Percentiles rank a stretch among this genome's conserved stretches.
These are phyloP conservation scores for Carterocephalus palaemon DNA, from an alignment of 2,888 invertebrate genomes.

Conservation along the genomic window DNA sequence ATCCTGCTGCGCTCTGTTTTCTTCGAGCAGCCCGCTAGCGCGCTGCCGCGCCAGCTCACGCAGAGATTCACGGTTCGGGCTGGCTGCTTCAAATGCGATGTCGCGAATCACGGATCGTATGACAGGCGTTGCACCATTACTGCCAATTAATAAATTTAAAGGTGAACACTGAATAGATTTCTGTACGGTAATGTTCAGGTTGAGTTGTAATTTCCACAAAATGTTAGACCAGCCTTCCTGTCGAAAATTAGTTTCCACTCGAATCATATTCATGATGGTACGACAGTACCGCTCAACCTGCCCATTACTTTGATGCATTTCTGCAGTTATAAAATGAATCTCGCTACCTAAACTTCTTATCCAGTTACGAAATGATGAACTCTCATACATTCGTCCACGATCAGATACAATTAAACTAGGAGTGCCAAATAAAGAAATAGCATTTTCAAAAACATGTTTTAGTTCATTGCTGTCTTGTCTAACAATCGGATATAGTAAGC, in stretches of 20 bases:
- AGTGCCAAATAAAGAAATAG: constrained; percentile 2
- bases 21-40: background rate
- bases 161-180: background rate
- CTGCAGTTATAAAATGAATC: constrained; percentile 29
- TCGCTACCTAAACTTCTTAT: constrained; percentile 16
- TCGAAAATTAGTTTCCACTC: no score
- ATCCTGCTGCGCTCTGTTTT: background rate
- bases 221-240: constrained; percentile 15
- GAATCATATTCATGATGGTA: no score
- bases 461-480: background rate
- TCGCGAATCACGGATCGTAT: background rate
- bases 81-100: background rate
- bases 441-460: background rate
- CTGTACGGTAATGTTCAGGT: background rate
- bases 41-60: background rate
- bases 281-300: constrained; percentile 29
- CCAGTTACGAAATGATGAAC: no score
- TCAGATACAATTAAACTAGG: no score
- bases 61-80: background rate
- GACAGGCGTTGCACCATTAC: background rate
- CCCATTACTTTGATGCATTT: constrained; percentile 33
- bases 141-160: background rate
- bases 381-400: no score
- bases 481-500: background rate
- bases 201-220: constrained; percentile 6